Evolutionary conservation across 2,113 vertebrate species (phyloP), one percentile per base, ranked within the genome.

Genomic region (Suricata suricatta): DNA sequence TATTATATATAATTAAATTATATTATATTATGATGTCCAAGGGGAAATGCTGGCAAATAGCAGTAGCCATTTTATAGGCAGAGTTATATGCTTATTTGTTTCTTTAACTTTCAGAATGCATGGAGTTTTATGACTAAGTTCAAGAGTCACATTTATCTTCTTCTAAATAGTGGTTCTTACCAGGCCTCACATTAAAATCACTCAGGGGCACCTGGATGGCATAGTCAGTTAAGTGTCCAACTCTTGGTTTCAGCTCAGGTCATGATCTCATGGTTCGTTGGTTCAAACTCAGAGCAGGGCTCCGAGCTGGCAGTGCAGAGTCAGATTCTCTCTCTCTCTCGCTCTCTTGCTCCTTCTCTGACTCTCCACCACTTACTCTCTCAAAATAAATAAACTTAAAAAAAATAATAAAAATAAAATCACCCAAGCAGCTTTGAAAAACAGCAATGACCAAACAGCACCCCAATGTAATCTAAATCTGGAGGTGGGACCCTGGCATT

Each of bases 91-190:
- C 23, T 92, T 91, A n/a, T 41, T 57, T 77, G 21, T 88, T 89
- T 92, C 77, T 92, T 80, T 92, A 96, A 90, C 27, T 71, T 83
- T 69, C 38, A 81, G 81, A 85, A 96, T 79, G 79, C n/a, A 31
- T 17, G 27, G 29, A 52, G 38, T 71, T 93, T 29, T 77, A 69
- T 44, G 60, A 31, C 16, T 29, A 54, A 88, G 54, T 86, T 89
- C 19, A 68, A 92, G 74, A 93, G 66, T 86, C 68, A 83, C 44
- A 31, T 90, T 82, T 90, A 38, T 79, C 76, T 69, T 88, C 19
- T 84, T 93, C 72, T 87, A 86, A 71, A 44, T 17, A 44, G 50
- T 60, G 54, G 14, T 57, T 95, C 17, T 86, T 25, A 88, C 52
- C 17, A 90, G 47, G 14, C 33, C 81, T 92, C 71, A 84, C 14